Evolutionary conservation across 2,888 invertebrate species (phyloP).

Genomic region (Epicampocera succincta): DNA sequence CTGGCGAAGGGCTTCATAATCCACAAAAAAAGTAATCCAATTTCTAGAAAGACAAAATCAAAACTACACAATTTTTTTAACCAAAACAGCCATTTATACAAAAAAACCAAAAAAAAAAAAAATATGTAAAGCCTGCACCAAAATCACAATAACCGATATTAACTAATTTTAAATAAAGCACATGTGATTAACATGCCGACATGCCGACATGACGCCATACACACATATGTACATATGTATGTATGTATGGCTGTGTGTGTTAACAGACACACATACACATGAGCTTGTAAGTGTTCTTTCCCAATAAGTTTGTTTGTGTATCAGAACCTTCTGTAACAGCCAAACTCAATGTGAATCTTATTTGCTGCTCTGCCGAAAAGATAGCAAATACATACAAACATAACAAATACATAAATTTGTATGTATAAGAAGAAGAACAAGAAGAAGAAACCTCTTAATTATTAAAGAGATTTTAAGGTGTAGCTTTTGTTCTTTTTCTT

Average conservation of each 20-base stretch:
- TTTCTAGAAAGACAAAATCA: conserved; percentile 11
- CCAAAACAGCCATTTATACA: conserved; percentile 56
- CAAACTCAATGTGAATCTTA: too few relatives aligned
- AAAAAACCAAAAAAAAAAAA: conserved; percentile 13
- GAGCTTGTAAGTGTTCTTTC: too few relatives aligned
- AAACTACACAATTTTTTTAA: conserved; percentile 41
- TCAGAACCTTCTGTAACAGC: too few relatives aligned
- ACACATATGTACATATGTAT: background rate
- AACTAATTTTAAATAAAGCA: conserved; percentile 31
- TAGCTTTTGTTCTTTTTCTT: too few relatives aligned
- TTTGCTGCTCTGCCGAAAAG: conserved; percentile 1
- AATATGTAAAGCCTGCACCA: conserved; percentile 13
- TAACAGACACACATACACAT: too few relatives aligned
- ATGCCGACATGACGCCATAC: too few relatives aligned
- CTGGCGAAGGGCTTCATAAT: conserved; percentile 75
- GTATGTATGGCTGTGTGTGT: too few relatives aligned
- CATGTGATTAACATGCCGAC: conserved; percentile 1
- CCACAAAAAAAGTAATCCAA: conserved; percentile 52
- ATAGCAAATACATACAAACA: conserved; percentile 12
- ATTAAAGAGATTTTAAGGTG: background rate
- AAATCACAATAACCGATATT: background rate
- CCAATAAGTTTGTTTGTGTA: too few relatives aligned
- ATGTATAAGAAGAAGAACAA: background rate
- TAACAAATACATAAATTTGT: too few relatives aligned
- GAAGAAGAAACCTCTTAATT: background rate